phyloP scores from a whole-genome alignment of 2,888 invertebrate genomes.

The Conistra vaccinii region DNA sequence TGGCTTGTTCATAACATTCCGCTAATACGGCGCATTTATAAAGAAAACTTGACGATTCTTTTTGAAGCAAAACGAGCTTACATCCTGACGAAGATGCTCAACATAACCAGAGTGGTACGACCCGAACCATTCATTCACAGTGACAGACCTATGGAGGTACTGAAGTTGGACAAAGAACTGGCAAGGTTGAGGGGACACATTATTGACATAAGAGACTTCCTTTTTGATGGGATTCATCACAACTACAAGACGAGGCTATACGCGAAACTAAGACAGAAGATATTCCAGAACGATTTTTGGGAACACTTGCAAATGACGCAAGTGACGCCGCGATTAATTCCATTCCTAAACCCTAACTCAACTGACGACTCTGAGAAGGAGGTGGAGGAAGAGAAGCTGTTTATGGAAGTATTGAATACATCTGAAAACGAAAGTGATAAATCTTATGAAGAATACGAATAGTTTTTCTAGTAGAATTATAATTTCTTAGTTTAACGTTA shows the following conservation, averaged over 20 bases:
- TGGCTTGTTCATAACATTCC: conserved; percentile 79
- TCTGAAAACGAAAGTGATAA: conserved; percentile 6
- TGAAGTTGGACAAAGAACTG: conserved; percentile 71
- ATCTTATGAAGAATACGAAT: background rate
- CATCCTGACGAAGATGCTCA: conserved; percentile 72
- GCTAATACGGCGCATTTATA: conserved; percentile 65
- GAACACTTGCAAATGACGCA: fast-evolving
- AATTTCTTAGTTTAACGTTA: background rate
- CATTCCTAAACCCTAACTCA: conserved; percentile 24
- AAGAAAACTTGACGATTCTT: conserved; percentile 68
- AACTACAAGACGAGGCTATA: conserved; percentile 71
- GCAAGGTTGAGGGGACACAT: conserved; percentile 70
- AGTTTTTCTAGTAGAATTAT: background rate
- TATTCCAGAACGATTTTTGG: background rate
- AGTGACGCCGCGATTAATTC: fast-evolving
- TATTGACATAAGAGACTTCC: conserved; percentile 80
- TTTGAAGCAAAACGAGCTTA: conserved; percentile 76
- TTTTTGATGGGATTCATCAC: conserved; percentile 67
- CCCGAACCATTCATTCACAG: conserved; percentile 35
- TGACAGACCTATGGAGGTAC: conserved; percentile 61
- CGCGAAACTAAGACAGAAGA: conserved; percentile 36
- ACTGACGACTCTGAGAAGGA: fast-evolving
- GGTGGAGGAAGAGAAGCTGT: background rate
- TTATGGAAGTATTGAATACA: background rate
- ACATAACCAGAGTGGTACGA: conserved; percentile 68